Conservation (phyloP, 2,888 invertebrate genomes). For the Nebria brevicollis region DNA sequence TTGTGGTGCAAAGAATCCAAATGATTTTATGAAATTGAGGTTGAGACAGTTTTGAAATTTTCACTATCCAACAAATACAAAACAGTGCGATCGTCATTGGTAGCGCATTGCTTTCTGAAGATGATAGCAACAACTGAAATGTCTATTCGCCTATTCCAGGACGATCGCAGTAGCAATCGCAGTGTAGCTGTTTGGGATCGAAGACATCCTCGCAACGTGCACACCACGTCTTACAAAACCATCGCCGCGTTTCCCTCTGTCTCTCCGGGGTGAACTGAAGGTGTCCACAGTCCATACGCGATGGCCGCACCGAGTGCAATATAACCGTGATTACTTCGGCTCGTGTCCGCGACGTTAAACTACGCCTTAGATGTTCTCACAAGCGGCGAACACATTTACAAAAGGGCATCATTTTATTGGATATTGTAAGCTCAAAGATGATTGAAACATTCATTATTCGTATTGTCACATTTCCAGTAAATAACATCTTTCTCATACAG, state of each 20-base stretch:
- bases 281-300: slow-evolving; percentile 49
- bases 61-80: slow-evolving; percentile 5
- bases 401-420: not conserved
- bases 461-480: no score
- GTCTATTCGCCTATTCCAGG: slow-evolving; percentile 28
- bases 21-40: not conserved
- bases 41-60: not conserved
- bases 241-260: slow-evolving; percentile 13
- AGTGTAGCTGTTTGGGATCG: not conserved
- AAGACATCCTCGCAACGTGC: not conserved
- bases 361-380: slow-evolving; percentile 38
- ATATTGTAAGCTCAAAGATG: no score
- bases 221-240: not conserved
- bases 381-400: not conserved
- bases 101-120: slow-evolving; percentile 1
- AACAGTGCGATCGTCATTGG: not conserved
- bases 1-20: not conserved
- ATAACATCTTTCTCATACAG: no score
- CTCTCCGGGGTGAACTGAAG: slow-evolving; percentile 35
- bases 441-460: no score
- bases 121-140: slow-evolving; percentile 22
- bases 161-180: not conserved
- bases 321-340: slow-evolving; percentile 58
- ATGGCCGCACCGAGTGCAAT: slow-evolving; percentile 56
- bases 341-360: slow-evolving; percentile 57